Conservation (phyloP, 2,113 vertebrate species). For the Oncorhynchus nerka region DNA sequence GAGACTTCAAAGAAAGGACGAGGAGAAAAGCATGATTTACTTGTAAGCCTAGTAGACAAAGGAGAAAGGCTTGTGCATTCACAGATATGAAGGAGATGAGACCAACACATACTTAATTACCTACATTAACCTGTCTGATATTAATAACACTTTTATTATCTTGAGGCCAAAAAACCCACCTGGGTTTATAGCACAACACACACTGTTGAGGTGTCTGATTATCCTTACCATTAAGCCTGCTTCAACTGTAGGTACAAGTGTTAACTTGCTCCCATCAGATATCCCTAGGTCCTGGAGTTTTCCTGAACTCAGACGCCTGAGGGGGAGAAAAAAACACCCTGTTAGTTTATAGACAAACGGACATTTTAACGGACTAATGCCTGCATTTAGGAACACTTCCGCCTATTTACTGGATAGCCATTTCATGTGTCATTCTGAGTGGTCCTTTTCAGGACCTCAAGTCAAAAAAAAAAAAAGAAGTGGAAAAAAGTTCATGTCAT, state of each 20-base stretch:
- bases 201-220: neutral
- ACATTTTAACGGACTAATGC: too few relatives aligned
- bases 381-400: too few relatives aligned
- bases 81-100: neutral
- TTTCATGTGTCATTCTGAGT: too few relatives aligned
- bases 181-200: neutral
- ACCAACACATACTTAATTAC: neutral
- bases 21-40: constrained; percentile 6
- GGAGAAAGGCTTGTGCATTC: constrained; percentile 47
- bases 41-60: constrained; percentile 25
- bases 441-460: neutral
- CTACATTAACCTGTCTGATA: neutral
- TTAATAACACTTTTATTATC: neutral
- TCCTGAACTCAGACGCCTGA: constrained; percentile 91
- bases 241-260: constrained; percentile 95
- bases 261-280: constrained; percentile 95
- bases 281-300: constrained; percentile 93
- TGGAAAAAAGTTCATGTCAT: neutral
- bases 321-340: constrained; percentile 58
- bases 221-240: constrained; percentile 94
- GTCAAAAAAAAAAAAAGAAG: neutral
- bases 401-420: too few relatives aligned
- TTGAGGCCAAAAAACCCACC: neutral
- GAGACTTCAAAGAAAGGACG: constrained; percentile 72
- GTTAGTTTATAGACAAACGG: too few relatives aligned